phyloP scores from a whole-genome alignment of 2,888 invertebrate genomes.

The Steromphala cineraria region DNA sequence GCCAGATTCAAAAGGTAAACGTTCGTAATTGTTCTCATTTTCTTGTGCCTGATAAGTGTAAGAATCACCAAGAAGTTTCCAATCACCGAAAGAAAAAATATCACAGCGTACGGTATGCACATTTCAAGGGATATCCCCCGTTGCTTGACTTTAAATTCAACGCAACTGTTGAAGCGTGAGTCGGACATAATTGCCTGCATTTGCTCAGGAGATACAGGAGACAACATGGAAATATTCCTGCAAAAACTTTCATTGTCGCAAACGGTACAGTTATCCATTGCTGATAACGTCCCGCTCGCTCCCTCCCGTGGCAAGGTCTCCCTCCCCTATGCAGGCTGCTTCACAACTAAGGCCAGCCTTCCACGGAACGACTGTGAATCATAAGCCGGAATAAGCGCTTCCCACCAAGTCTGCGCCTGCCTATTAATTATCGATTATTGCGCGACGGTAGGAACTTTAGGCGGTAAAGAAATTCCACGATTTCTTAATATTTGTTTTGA shows the following conservation, averaged over 20 bases:
- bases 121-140: constrained; percentile 24
- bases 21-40: constrained; percentile 78
- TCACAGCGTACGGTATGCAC: constrained; percentile 79
- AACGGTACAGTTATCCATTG: constrained; percentile 11
- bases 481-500: no score
- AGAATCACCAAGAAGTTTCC: constrained; percentile 88
- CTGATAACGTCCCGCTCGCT: neutral
- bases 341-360: neutral
- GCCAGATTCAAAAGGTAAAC: constrained; percentile 77
- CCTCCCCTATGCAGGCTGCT: neutral
- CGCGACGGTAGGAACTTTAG: no score
- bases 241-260: constrained; percentile 9
- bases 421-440: constrained; percentile 4
- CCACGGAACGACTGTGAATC: neutral
- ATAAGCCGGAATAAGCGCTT: neutral
- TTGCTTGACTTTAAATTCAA: neutral
- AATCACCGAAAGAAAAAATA: constrained; percentile 85
- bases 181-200: neutral
- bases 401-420: neutral
- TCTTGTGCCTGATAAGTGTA: constrained; percentile 76
- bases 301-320: neutral
- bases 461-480: no score
- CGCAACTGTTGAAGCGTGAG: constrained; percentile 6
- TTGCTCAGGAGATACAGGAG: neutral
- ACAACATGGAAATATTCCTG: neutral